Evolutionary conservation across 53 echinoderm and acorn worm genomes (phyloP), one percentile per base, ranked within the genome.

Genomic region (Zoroaster sp.): DNA sequence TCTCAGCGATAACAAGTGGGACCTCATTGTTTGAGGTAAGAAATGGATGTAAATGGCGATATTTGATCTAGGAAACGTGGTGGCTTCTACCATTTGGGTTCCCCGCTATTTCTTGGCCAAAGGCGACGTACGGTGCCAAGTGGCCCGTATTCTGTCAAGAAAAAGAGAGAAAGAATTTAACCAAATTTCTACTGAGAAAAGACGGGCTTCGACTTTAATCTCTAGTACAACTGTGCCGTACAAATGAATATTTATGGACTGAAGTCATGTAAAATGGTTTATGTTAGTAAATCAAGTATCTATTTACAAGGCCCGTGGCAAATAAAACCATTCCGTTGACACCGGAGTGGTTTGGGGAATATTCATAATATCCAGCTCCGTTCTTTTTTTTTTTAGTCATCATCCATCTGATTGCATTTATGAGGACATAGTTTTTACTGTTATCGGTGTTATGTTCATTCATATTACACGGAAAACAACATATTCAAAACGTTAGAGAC

Each of bases 11-110:
- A 25, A 45, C 36, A 54, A 79, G 67, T 81, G 66, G 81, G 40
- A 41, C 36, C 66, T 81, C 81, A 81, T 81, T 81, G 66, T 67
- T 63, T 41, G 67, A 31, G 66, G n/a, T 66, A 41, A 59, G 28
- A 41, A 81, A 81, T 81, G 67, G 66, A 81, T 67, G 81, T 66
- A 66, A 81, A 81, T 81, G 81, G 41, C 5, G 81, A 81, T 65
- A 81, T 67, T 30, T 54, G 81, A 81, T 81, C 67, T 17, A 1
- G 2, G 79, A 55, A 20, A 28, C 66, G 30, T 66, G 63, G 55
- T 59, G 78, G 54, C 53, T 54, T 54, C 7, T 54, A 53, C 33
- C 54, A 10, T 78, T 45, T 6, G 46, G 55, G 8, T 47, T 32
- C 47, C 34, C 23, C 37, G 36, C 40, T 5, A 78, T 40, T 36